Evolutionary conservation across 2,113 vertebrate species (phyloP).

Genomic region (Scartelaos histophorus): DNA sequence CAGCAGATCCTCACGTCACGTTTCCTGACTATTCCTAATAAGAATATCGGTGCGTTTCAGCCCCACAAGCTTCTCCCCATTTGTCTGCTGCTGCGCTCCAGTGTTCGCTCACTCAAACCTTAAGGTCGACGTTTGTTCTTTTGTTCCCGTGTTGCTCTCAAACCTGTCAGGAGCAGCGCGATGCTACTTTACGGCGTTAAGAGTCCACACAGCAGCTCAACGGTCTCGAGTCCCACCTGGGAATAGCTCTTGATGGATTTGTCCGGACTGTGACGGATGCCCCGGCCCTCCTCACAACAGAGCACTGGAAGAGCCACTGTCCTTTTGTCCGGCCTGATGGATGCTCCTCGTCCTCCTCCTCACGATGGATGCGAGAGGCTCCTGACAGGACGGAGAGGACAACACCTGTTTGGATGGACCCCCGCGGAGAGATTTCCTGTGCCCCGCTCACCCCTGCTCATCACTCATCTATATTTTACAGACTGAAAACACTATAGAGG

Average conservation of each 20-base stretch:
- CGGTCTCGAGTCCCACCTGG: not conserved
- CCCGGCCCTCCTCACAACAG: not conserved
- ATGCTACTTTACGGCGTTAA: too few species aligned
- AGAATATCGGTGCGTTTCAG: too few species aligned
- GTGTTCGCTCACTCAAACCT: too few species aligned
- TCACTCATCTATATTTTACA: not conserved
- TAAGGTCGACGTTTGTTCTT: too few species aligned
- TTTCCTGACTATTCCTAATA: too few species aligned
- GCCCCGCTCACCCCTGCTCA: not conserved
- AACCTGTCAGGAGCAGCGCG: too few species aligned
- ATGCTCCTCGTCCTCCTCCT: not conserved
- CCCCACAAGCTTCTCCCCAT: too few species aligned
- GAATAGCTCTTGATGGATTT: not conserved
- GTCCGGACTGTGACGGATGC: not conserved
- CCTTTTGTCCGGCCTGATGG: not conserved
- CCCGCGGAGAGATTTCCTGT: not conserved
- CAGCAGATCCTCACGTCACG: too few species aligned
- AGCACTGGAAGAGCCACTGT: not conserved
- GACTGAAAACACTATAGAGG: not conserved
- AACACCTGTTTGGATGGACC: not conserved
- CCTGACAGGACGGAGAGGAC: not conserved
- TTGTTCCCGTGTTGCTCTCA: too few species aligned
- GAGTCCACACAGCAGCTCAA: too few species aligned
- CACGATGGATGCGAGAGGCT: not conserved
- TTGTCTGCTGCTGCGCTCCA: too few species aligned